Evolutionary conservation across 64 coral and sea anemone genomes (phyloP).

Genomic region (Porites lutea): DNA sequence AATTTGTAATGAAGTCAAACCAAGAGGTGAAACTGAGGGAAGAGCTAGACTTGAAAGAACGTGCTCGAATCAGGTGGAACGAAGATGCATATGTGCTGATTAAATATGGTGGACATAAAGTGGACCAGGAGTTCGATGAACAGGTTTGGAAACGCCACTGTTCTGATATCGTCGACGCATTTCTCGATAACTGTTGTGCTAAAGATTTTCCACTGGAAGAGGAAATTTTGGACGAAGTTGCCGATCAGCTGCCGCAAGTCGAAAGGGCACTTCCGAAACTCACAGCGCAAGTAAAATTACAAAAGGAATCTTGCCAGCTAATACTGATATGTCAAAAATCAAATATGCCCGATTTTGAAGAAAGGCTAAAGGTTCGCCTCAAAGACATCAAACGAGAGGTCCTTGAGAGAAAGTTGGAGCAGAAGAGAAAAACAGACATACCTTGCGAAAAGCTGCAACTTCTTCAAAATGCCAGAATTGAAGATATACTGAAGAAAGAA

Average conservation of each 20-base stretch:
- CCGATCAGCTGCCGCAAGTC: background rate
- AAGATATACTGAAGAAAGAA: conserved; percentile 5
- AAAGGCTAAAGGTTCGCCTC: background rate
- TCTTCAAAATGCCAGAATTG: conserved; percentile 4
- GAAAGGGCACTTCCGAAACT: conserved; percentile 16
- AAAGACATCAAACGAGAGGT: conserved; percentile 7
- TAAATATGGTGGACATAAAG: background rate
- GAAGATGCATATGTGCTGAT: background rate
- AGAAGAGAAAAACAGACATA: conserved; percentile 18
- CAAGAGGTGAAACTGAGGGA: conserved; percentile 4
- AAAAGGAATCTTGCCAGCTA: background rate
- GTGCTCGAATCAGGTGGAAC: background rate
- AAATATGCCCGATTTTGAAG: conserved; percentile 19
- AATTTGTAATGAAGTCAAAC: conserved; percentile 38
- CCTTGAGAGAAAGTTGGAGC: conserved; percentile 28
- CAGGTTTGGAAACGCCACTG: background rate
- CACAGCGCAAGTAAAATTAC: conserved; percentile 30
- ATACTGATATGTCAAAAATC: conserved; percentile 15
- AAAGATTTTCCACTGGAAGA: conserved; percentile 6
- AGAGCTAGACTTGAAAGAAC: background rate
- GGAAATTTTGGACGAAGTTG: conserved; percentile 31
- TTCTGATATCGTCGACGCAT: background rate
- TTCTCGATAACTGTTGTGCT: background rate
- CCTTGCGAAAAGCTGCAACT: background rate
- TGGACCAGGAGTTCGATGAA: conserved; percentile 6